Percentiles rank a stretch among this genome's conserved stretches.
Conservation (phyloP, 2,797 vertebrate species). For the Xiphophorus birchmanni region DNA sequence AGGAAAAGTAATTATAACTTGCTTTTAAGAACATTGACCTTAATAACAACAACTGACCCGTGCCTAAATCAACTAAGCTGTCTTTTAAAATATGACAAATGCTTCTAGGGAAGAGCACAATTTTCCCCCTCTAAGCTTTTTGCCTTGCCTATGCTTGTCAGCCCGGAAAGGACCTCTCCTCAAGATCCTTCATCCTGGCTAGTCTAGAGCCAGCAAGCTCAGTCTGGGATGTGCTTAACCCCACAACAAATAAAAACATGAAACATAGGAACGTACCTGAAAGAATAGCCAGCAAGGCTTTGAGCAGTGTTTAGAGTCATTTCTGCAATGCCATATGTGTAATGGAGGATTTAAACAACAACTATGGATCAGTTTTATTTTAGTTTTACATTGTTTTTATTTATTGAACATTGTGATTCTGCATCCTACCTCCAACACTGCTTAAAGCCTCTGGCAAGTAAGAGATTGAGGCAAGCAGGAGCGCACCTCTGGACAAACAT, state of each 20-base stretch:
- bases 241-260: conserved; percentile 64
- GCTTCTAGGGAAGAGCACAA: conserved; percentile 57
- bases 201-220: conserved; percentile 61
- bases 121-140: conserved; percentile 69
- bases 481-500: conserved; percentile 85
- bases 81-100: conserved; percentile 16
- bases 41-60: not conserved
- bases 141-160: conserved; percentile 65
- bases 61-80: not conserved
- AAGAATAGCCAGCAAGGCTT: conserved; percentile 69
- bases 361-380: not conserved
- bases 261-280: conserved; percentile 67
- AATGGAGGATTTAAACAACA: conserved; percentile 6
- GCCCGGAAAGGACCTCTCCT: conserved; percentile 67
- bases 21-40: not conserved
- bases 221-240: conserved; percentile 65
- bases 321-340: conserved; percentile 32
- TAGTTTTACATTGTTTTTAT: conserved; percentile 11
- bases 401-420: conserved; percentile 13
- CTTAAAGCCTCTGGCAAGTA: conserved; percentile 78
- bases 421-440: conserved; percentile 69
- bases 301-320: conserved; percentile 74
- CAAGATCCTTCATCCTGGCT: conserved; percentile 51
- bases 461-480: conserved; percentile 71
- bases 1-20: conserved; percentile 13